Conservation (phyloP, 2,888 invertebrate species). For the Adela reaumurella region DNA sequence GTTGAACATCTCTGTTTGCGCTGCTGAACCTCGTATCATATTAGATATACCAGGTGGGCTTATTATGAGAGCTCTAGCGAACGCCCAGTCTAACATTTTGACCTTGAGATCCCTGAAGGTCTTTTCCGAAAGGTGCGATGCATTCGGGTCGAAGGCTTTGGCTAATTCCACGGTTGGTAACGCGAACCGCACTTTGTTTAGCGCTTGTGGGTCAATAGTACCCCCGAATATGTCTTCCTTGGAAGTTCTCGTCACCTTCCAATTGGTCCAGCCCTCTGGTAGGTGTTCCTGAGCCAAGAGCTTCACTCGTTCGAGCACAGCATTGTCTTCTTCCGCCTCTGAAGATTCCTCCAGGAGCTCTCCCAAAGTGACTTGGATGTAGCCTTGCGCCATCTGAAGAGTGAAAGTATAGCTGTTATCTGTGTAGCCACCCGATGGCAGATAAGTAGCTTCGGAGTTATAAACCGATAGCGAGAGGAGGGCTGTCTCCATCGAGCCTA, state of each 20-base stretch:
- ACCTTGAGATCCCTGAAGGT: constrained; percentile 10
- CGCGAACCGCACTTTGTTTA: constrained; percentile 4
- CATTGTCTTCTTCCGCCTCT: background rate
- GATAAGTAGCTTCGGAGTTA: too few species aligned
- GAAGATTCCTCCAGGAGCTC: background rate
- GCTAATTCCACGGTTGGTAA: constrained; percentile 2
- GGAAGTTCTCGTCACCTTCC: background rate
- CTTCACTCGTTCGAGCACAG: constrained; percentile 1
- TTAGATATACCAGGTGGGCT: constrained; percentile 9
- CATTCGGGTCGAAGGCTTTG: constrained; percentile 1
- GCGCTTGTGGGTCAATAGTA: background rate
- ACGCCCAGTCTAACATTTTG: constrained; percentile 13
- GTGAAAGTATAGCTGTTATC: too few species aligned
- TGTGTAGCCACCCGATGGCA: too few species aligned
- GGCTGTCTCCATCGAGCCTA: too few species aligned
- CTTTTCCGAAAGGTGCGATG: constrained; percentile 12
- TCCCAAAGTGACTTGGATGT: background rate
- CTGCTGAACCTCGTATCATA: constrained; percentile 10
- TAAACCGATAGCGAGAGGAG: too few species aligned
- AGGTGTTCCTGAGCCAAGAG: constrained; percentile 3
- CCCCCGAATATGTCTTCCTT: constrained; percentile 4
- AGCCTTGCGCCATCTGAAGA: background rate
- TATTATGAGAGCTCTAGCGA: constrained; percentile 11
- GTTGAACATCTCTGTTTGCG: constrained; percentile 2
- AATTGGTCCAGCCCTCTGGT: constrained; percentile 3